Percentiles rank a stretch among this genome's conserved stretches.
phyloP scores from a whole-genome alignment of 2,113 vertebrate genomes.

The Falcunculus frontatus region DNA sequence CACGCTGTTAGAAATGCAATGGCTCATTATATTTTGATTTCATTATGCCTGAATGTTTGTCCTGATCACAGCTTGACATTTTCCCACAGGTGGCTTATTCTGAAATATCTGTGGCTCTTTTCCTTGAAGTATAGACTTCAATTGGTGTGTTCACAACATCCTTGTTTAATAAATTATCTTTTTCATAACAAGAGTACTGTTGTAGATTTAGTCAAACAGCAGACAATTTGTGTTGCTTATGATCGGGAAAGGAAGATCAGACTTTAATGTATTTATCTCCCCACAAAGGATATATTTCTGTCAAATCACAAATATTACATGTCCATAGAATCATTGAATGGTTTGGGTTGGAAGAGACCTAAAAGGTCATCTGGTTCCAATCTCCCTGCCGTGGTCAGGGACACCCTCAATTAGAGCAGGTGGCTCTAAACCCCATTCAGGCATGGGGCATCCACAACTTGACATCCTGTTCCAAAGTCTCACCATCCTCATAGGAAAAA shows the following conservation, averaged over 20 bases:
- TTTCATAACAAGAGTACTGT: neutral
- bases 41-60: neutral
- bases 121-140: neutral
- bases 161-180: neutral
- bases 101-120: neutral
- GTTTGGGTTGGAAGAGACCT: neutral
- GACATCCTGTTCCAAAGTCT: too few relatives aligned
- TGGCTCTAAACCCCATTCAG: neutral
- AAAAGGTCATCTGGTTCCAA: neutral
- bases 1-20: neutral
- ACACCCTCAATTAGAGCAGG: neutral
- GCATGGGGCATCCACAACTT: neutral
- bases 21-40: neutral
- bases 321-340: too few relatives aligned
- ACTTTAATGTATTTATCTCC: neutral
- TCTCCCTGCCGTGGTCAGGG: too few relatives aligned
- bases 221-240: neutral
- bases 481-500: neutral
- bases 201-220: neutral
- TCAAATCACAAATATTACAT: neutral
- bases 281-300: neutral
- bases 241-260: neutral
- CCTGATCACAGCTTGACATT: neutral
- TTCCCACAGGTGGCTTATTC: neutral
- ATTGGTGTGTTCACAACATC: neutral